Base-by-base conservation (phyloP, 2,797 vertebrate species). In the Rhinophrynus dorsalis region DNA sequence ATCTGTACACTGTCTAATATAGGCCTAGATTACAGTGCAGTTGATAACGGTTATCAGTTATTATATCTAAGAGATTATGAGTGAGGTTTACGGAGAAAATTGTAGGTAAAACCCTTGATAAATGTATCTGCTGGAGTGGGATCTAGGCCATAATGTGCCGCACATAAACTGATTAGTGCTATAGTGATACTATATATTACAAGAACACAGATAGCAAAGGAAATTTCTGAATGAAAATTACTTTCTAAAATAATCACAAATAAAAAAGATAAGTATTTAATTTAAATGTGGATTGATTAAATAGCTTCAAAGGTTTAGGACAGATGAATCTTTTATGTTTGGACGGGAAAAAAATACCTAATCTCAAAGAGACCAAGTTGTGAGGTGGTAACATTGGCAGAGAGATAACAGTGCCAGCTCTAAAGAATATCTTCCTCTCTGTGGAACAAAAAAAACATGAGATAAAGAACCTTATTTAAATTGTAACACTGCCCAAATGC, bases 341-440 rank as follows among this genome's bases (percentile, higher is more conserved):
- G 30, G 58, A 12, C 45, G 20, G 48, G 54, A 68, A 76, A 10
- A 5, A 52, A 0, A 54, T 55, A 67, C 33, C 74, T 10, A 2
- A 70, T 44, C 55, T 40, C 54, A 71, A 63, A 57, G 47, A 63
- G 60, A 64, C 6, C 21, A 77, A 63, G 7, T 11, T 18, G 0
- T 26, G 10, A 54, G 18, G 56, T 35, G 11, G 0, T 32, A 74
- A 30, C 10, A 60, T 1, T 23, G 42, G 38, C 2, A 2, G 32
- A 50, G 52, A 67, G 56, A 78, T 71, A 60, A 67, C 74, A 66
- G 21, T 5, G 4, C 30, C 3, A 1, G 5, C 11, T 32, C 71
- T n/a, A 6, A 52, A 26, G 67, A 75, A 71, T 10, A 75, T 76
- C 1, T 24, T 64, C 38, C 44, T 10, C 26, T 62, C 60, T 11